Evolutionary conservation across 2,888 invertebrate species (phyloP).

Genomic region (Drosophila helvetica): DNA sequence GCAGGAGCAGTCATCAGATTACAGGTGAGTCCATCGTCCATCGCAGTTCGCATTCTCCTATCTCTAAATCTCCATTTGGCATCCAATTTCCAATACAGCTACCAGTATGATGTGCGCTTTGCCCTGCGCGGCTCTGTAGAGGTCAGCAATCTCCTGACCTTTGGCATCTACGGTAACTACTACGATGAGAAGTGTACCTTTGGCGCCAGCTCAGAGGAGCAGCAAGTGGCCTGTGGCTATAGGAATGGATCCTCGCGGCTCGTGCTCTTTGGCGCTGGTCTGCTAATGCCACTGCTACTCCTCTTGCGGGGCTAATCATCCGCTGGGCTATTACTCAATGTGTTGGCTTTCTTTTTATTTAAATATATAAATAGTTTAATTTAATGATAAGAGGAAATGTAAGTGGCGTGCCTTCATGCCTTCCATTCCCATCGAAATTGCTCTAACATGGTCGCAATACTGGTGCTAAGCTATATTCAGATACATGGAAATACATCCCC

Average conservation of each 20-base stretch:
- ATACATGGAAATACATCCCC: too few species aligned
- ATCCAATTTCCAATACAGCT: background rate
- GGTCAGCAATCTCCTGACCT: slow-evolving; percentile 65
- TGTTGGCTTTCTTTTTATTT: background rate
- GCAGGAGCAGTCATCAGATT: slow-evolving; percentile 33
- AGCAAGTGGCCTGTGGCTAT: slow-evolving; percentile 52
- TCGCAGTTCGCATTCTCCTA: background rate
- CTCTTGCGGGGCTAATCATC: background rate
- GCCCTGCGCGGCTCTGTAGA: slow-evolving; percentile 44
- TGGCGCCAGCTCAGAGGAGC: slow-evolving; percentile 13
- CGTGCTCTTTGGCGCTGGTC: background rate
- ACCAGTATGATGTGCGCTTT: slow-evolving; percentile 44
- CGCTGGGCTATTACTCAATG: background rate
- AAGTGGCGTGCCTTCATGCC: background rate
- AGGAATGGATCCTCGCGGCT: slow-evolving; percentile 11
- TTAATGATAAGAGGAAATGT: background rate
- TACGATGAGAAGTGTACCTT: slow-evolving; percentile 65
- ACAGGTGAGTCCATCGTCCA: slow-evolving; percentile 13
- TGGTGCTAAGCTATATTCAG: too few species aligned
- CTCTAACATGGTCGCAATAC: too few species aligned
- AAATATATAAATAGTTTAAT: background rate
- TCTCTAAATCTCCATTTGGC: too few species aligned
- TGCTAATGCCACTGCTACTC: slow-evolving; percentile 7
- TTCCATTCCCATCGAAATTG: too few species aligned
- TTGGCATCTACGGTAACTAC: slow-evolving; percentile 78